These are phyloP conservation scores for Festucalex cinctus DNA, from an alignment of 2,113 vertebrate species.

Conservation along the genomic window DNA sequence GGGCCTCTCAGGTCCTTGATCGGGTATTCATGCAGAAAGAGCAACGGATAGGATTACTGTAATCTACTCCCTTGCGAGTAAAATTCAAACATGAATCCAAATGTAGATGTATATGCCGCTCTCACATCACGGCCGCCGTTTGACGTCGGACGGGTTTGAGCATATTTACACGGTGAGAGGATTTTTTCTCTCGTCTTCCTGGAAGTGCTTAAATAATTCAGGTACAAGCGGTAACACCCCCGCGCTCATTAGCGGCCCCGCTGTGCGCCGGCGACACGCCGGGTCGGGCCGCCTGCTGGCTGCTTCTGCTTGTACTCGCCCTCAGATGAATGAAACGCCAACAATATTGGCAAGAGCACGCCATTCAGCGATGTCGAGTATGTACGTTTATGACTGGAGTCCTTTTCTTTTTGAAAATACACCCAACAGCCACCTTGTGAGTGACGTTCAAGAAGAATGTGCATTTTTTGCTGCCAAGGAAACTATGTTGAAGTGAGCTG, in stretches of 20 bases:
- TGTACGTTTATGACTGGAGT: too few relatives aligned
- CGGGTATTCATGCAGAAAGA: slow-evolving; percentile 32
- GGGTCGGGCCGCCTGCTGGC: slow-evolving; percentile 5
- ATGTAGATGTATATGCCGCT: not conserved
- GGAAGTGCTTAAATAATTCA: slow-evolving; percentile 57
- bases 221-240: slow-evolving; percentile 23
- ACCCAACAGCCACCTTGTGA: too few relatives aligned
- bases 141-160: not conserved
- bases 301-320: slow-evolving; percentile 7
- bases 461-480: too few relatives aligned
- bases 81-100: not conserved
- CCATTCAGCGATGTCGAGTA: too few relatives aligned
- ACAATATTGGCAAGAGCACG: not conserved
- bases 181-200: slow-evolving; percentile 30
- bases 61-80: slow-evolving; percentile 26
- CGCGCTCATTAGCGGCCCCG: slow-evolving; percentile 33
- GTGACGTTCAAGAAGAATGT: too few relatives aligned
- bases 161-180: slow-evolving; percentile 8
- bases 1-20: slow-evolving; percentile 48
- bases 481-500: too few relatives aligned
- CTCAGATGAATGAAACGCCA: slow-evolving; percentile 2
- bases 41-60: slow-evolving; percentile 44
- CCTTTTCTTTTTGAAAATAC: too few relatives aligned
- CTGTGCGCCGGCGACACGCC: slow-evolving; percentile 7
- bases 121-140: too few relatives aligned